Evolutionary conservation across 2,797 vertebrate genomes (phyloP).

Genomic region (Potorous gilbertii): DNA sequence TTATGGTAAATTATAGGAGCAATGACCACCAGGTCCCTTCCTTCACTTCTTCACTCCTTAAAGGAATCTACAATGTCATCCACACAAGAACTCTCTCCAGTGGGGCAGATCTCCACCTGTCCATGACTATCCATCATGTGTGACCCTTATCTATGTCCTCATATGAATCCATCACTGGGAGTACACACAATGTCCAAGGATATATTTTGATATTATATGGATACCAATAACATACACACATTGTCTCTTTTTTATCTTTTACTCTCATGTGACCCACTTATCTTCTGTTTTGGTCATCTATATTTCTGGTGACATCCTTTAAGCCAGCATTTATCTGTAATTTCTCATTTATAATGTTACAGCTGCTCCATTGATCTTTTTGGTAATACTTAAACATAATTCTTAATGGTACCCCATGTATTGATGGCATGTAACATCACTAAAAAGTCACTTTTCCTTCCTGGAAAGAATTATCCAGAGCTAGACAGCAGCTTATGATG

Average conservation of each 20-base stretch:
- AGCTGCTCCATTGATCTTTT: background rate
- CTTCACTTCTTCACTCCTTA: background rate
- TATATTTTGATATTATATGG: background rate
- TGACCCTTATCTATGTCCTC: background rate
- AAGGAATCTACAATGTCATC: background rate
- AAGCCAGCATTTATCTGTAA: background rate
- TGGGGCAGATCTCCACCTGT: background rate
- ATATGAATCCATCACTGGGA: background rate
- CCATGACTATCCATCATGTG: background rate
- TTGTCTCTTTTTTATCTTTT: background rate
- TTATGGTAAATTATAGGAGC: background rate
- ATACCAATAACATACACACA: background rate
- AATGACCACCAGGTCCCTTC: background rate
- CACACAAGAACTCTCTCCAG: background rate
- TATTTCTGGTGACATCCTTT: background rate
- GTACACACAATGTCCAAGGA: background rate
- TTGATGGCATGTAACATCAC: background rate
- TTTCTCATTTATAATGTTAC: background rate
- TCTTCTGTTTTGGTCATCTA: background rate
- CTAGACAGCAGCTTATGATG: background rate
- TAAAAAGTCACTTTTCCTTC: background rate
- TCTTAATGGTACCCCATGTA: background rate
- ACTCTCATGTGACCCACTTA: background rate
- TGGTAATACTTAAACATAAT: background rate
- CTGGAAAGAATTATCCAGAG: background rate